phyloP scores from a whole-genome alignment of 2,888 invertebrate species.

The Alitta virens region DNA sequence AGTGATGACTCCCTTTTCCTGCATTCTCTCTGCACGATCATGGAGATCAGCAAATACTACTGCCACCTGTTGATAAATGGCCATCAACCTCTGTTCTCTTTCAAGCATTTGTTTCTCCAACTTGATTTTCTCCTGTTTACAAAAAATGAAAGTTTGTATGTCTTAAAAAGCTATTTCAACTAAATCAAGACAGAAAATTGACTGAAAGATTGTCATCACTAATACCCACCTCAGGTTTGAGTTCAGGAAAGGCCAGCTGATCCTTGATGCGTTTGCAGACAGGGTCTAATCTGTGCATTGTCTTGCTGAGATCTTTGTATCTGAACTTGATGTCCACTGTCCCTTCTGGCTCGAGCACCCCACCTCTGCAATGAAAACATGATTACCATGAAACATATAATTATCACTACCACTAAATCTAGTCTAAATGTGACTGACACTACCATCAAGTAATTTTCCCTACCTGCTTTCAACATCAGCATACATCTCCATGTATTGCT shows the following conservation, averaged over 20 bases:
- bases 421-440: too few relatives aligned
- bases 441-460: too few relatives aligned
- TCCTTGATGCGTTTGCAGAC: slow-evolving; percentile 63
- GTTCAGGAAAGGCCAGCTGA: slow-evolving; percentile 16
- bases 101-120: slow-evolving; percentile 72
- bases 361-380: slow-evolving; percentile 67
- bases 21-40: slow-evolving; percentile 96
- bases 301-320: slow-evolving; percentile 84
- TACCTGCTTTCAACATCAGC: slow-evolving; percentile 75
- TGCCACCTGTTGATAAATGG: slow-evolving; percentile 69
- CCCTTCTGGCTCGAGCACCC: slow-evolving; percentile 93
- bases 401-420: too few relatives aligned
- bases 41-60: slow-evolving; percentile 97
- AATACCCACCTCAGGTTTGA: slow-evolving; percentile 19
- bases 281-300: slow-evolving; percentile 73
- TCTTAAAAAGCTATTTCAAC: too few relatives aligned
- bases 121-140: slow-evolving; percentile 54
- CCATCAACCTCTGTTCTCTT: slow-evolving; percentile 74
- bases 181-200: too few relatives aligned
- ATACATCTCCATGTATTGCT: slow-evolving; percentile 94
- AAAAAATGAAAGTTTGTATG: too few relatives aligned
- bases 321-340: slow-evolving; percentile 97
- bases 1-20: slow-evolving; percentile 79
- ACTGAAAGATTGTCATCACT: too few relatives aligned
- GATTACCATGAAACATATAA: too few relatives aligned